Percentiles rank a stretch among this genome's conserved stretches.
These are phyloP conservation scores for Urechis unicinctus DNA, from an alignment of 2,888 invertebrate species.

Conservation along the genomic window DNA sequence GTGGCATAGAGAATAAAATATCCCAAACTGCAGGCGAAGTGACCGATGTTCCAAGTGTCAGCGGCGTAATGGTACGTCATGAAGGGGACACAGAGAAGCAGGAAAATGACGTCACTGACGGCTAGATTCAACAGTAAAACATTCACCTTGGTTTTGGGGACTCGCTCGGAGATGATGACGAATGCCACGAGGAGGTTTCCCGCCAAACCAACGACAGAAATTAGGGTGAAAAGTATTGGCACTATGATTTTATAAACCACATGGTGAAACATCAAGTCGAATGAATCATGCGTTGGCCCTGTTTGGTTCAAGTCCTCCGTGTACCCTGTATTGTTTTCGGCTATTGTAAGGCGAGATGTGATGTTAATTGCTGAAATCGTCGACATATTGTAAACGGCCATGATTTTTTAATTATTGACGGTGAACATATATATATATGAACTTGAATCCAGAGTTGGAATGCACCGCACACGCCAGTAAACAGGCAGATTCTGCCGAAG, in stretches of 20 bases:
- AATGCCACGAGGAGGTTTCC: slow-evolving; percentile 15
- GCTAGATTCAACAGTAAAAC: slow-evolving; percentile 19
- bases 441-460: too few relatives aligned
- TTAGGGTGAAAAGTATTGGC: slow-evolving; percentile 15
- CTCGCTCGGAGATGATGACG: slow-evolving; percentile 11
- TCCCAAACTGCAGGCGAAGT: slow-evolving; percentile 14
- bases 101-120: slow-evolving; percentile 15
- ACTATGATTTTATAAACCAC: slow-evolving; percentile 12
- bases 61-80: too few relatives aligned
- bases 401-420: too few relatives aligned
- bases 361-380: too few relatives aligned
- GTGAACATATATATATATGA: too few relatives aligned
- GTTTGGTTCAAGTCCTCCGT: too few relatives aligned
- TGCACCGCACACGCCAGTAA: too few relatives aligned
- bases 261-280: slow-evolving; percentile 7
- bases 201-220: slow-evolving; percentile 9
- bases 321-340: too few relatives aligned
- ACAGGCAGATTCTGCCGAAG: too few relatives aligned
- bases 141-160: slow-evolving; percentile 14
- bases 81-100: slow-evolving; percentile 19
- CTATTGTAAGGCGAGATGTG: too few relatives aligned
- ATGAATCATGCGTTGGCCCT: too few relatives aligned
- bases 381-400: too few relatives aligned
- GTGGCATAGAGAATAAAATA: slow-evolving; percentile 18
- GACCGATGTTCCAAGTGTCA: slow-evolving; percentile 15